Base-by-base conservation (phyloP, 2,888 invertebrate species). In the Eulithis testata region DNA sequence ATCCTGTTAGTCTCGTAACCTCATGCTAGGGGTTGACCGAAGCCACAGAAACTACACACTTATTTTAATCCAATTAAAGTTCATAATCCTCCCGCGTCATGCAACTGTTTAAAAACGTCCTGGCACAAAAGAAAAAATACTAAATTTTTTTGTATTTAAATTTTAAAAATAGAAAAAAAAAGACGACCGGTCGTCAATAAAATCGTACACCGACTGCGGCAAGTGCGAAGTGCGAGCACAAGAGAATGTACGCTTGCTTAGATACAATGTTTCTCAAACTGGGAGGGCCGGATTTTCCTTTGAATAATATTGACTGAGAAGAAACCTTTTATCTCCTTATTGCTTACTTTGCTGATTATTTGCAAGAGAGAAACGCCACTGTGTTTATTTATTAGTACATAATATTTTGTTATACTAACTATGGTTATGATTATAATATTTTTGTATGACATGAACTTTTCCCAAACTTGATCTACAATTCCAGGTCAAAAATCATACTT, bases 181-280 rank as follows among this genome's bases (percentile, higher is more conserved):
- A 74, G 76, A 78, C 88, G 72, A 79, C 86, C 83, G 81, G 69
- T 54, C 85, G 72, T 74, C 69, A 61, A 73, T 79, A 70, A 73
- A 63, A 78, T 75, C 79, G 72, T 78, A 76, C 77, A 78, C 79
- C 74, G 84, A 88, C 82, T 84, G 83, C 79, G 77, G 77, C 70
- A 72, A 73, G 74, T 71, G 68, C 73, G 58, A 72, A 73, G 74
- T 71, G 68, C 73, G 58, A 63, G 54, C 68, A 55, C 60, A 65
- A 73, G 82, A 85, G 84, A 85, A 85, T 84, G 84, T 82, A 78
- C 76, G 80, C 77, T 78, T 80, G 80, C 77, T 80, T 76, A 72
- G 70, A 66, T 63, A 72, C 77, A 80, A 72, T 73, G 89, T 58
- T 76, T 82, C 89, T 86, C 87, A 89, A 90, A 83, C 81, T 82